Conservation (phyloP, 2,888 invertebrate species). For the Eupithecia pulchellata region DNA sequence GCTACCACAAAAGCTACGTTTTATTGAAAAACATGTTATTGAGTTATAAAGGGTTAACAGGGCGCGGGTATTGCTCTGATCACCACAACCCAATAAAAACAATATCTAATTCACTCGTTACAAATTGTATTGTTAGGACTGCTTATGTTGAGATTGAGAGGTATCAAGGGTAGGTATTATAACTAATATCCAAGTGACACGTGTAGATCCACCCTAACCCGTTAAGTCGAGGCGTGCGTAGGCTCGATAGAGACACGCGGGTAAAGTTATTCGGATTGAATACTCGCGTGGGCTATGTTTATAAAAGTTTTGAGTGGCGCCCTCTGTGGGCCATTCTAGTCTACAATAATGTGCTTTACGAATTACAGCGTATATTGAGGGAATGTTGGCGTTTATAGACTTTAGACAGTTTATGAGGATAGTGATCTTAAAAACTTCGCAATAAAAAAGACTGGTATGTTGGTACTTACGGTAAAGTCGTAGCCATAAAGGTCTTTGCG, state of each 20-base stretch:
- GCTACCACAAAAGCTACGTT: too few relatives aligned
- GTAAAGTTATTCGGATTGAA: conserved; percentile 32
- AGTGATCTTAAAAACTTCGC: neutral
- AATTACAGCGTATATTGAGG: conserved; percentile 28
- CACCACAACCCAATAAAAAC: too few relatives aligned
- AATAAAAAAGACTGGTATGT: conserved; percentile 3
- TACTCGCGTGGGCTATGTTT: conserved; percentile 29
- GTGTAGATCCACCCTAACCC: conserved; percentile 12
- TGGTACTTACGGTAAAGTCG: neutral
- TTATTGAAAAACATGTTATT: too few relatives aligned
- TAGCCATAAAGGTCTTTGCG: neutral
- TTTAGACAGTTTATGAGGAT: neutral
- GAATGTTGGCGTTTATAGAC: conserved; percentile 18
- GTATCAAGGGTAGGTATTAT: neutral
- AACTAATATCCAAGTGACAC: neutral
- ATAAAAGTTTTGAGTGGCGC: conserved; percentile 22
- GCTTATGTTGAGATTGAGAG: neutral
- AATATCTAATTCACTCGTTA: neutral
- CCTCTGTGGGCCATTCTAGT: conserved; percentile 20
- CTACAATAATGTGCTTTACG: conserved; percentile 20
- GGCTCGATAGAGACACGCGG: conserved; percentile 32
- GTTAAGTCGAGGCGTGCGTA: conserved; percentile 19
- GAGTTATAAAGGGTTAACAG: too few relatives aligned
- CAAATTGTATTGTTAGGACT: neutral
- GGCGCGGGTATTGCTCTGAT: too few relatives aligned